These are phyloP conservation scores for Oncorhynchus nerka DNA, from an alignment of 2,113 vertebrate species.

Conservation along the genomic window DNA sequence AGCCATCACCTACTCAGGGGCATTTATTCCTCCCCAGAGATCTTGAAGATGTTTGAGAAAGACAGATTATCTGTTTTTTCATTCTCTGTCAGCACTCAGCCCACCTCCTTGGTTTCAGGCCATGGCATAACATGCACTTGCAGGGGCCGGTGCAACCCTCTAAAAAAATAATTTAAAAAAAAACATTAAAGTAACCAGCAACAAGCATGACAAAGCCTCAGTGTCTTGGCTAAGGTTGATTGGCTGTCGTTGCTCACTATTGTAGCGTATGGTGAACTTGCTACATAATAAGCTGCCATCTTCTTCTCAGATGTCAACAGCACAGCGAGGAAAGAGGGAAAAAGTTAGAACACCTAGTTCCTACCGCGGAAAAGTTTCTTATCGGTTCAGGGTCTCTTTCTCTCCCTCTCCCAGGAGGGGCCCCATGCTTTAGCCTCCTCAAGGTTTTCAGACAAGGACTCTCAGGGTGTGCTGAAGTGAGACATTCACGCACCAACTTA, in stretches of 20 bases:
- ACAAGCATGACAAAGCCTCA: conserved; percentile 6
- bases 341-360: conserved; percentile 74
- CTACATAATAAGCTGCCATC: conserved; percentile 59
- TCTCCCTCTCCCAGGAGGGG: conserved; percentile 64
- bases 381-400: conserved; percentile 73
- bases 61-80: conserved; percentile 80
- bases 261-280: conserved; percentile 18
- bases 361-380: conserved; percentile 70
- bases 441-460: conserved; percentile 87
- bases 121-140: conserved; percentile 70
- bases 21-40: conserved; percentile 83
- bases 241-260: conserved; percentile 34
- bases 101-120: conserved; percentile 42
- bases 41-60: conserved; percentile 86
- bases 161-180: not conserved
- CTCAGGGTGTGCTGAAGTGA: conserved; percentile 62
- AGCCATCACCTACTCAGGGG: conserved; percentile 46
- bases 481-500: conserved; percentile 17
- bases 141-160: conserved; percentile 16
- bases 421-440: conserved; percentile 66
- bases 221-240: conserved; percentile 37
- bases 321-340: conserved; percentile 52
- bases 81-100: conserved; percentile 68
- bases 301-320: conserved; percentile 70
- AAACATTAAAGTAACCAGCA: conserved; percentile 7